These are phyloP conservation scores for Melanerpes aurifrons DNA, from an alignment of 2,113 vertebrate species.

Conservation along the genomic window DNA sequence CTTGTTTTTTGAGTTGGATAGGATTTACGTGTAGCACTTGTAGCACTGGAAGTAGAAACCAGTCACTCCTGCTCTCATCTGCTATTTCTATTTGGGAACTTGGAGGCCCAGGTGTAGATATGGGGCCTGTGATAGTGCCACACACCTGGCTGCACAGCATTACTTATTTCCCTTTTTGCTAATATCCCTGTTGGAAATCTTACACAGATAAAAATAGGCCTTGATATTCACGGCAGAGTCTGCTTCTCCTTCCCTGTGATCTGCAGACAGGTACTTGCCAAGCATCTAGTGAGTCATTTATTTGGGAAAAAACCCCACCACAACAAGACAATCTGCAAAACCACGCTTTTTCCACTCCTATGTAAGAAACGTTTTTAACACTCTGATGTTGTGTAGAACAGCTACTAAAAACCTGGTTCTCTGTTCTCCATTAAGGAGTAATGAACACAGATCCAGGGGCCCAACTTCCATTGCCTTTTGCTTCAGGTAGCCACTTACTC, in stretches of 20 bases:
- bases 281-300: slow-evolving; percentile 62
- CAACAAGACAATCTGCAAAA: slow-evolving; percentile 52
- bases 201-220: background rate
- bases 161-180: background rate
- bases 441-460: background rate
- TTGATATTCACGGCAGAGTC: background rate
- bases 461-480: background rate
- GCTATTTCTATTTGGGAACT: background rate
- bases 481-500: background rate
- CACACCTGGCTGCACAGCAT: background rate
- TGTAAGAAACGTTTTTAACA: slow-evolving; percentile 21
- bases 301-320: background rate
- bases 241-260: slow-evolving; percentile 22
- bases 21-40: no score
- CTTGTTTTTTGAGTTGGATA: background rate
- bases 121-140: background rate
- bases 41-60: background rate
- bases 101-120: background rate
- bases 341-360: slow-evolving; percentile 12
- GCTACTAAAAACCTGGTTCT: background rate
- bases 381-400: background rate
- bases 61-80: background rate
- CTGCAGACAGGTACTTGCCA: slow-evolving; percentile 60
- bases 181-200: background rate
- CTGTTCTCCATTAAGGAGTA: background rate